These are phyloP conservation scores for Erebia palarica DNA, from an alignment of 2,888 invertebrate genomes.

Conservation along the genomic window DNA sequence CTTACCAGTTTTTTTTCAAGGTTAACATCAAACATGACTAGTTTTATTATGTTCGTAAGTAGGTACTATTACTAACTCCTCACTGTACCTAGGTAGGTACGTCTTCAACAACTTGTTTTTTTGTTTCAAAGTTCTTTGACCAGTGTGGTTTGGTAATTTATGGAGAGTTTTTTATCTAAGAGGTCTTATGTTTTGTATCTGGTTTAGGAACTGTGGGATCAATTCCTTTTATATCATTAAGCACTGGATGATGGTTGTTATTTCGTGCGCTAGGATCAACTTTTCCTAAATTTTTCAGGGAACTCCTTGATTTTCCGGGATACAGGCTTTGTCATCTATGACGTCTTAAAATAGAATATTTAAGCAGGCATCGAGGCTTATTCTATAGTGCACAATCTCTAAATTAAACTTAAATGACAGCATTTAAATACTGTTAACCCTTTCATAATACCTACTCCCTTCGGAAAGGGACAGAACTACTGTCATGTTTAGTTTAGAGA, in stretches of 20 bases:
- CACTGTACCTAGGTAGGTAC: not conserved
- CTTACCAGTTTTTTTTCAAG: conserved; percentile 58
- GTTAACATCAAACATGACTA: conserved; percentile 41
- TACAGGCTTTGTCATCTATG: too few species aligned
- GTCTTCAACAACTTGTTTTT: not conserved
- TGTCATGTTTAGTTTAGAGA: too few species aligned
- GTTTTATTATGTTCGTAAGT: conserved; percentile 10
- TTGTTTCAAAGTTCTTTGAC: conserved; percentile 16
- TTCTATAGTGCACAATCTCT: too few species aligned
- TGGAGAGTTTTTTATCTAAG: not conserved
- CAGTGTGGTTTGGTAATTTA: not conserved
- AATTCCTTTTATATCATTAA: not conserved
- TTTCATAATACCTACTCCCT: too few species aligned
- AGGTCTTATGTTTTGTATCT: not conserved
- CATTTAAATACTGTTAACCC: too few species aligned
- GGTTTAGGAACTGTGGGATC: not conserved
- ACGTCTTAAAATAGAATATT: too few species aligned
- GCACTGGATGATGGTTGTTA: not conserved
- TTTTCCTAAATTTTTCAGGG: too few species aligned
- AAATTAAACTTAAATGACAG: too few species aligned
- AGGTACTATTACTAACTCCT: not conserved
- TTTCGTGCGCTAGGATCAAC: not conserved
- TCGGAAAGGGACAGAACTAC: too few species aligned
- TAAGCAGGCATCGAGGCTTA: too few species aligned
- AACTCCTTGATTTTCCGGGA: too few species aligned